These are phyloP conservation scores for Tragelaphus buxtoni DNA, from an alignment of 2,113 vertebrate genomes.

Conservation along the genomic window DNA sequence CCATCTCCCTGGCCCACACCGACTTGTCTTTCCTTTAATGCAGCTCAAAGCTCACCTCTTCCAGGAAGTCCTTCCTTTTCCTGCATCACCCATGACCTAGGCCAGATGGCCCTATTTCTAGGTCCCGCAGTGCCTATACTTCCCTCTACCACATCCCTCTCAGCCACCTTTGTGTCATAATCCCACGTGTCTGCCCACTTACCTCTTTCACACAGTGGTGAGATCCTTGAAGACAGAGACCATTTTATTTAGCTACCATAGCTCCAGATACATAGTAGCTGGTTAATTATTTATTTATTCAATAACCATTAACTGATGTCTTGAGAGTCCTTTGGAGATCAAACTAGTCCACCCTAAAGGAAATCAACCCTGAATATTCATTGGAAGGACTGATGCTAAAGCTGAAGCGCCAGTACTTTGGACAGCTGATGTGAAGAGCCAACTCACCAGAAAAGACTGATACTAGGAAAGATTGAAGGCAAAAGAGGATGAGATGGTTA, in stretches of 20 bases:
- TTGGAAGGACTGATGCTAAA: not conserved
- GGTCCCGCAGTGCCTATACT: not conserved
- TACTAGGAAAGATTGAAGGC: not conserved
- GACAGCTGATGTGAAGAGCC: not conserved
- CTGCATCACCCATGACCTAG: not conserved
- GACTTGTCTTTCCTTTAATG: not conserved
- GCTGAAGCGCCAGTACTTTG: not conserved
- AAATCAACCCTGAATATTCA: not conserved
- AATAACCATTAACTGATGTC: not conserved
- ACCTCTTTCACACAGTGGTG: not conserved
- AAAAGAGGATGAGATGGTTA: not conserved
- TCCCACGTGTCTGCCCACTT: not conserved
- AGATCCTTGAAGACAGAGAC: not conserved
- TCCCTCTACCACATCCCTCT: not conserved
- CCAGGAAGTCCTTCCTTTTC: not conserved
- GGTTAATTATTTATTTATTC: not conserved
- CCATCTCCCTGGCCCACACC: no score
- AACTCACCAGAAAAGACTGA: not conserved
- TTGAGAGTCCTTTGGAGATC: not conserved
- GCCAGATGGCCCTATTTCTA: not conserved
- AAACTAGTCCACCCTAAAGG: not conserved
- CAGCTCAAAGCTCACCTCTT: not conserved
- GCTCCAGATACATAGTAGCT: not conserved
- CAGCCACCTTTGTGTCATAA: no score
- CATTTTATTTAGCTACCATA: not conserved